phyloP scores from a whole-genome alignment of 1,140 invertebrate genomes.

The Drosophila willistoni region DNA sequence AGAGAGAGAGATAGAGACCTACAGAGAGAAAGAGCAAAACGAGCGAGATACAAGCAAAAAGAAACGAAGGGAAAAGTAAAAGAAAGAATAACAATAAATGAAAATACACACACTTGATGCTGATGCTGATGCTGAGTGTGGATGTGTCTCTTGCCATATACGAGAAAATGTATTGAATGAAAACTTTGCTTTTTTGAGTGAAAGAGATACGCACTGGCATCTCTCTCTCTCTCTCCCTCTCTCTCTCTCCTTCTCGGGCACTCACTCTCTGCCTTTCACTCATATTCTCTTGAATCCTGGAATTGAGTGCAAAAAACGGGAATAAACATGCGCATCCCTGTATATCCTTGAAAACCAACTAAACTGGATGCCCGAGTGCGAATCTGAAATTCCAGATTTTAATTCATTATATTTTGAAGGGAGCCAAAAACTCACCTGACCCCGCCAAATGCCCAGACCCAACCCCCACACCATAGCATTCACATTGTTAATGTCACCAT shows the following conservation, averaged over 20 bases:
- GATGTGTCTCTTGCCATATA: not conserved
- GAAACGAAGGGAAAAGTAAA: conserved; percentile 1
- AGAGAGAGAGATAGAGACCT: not conserved
- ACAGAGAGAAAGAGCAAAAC: not conserved
- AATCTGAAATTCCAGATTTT: conserved; percentile 67
- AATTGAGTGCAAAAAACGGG: conserved; percentile 75
- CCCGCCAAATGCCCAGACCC: conserved; percentile 14
- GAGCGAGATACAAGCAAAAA: not conserved
- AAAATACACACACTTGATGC: conserved; percentile 52
- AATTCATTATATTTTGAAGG: conserved; percentile 64
- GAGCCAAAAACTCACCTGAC: conserved; percentile 62
- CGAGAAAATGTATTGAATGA: conserved; percentile 71
- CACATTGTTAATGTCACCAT: conserved; percentile 75
- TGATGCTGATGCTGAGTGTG: not conserved
- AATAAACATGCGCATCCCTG: conserved; percentile 80
- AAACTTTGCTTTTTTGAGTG: conserved; percentile 67
- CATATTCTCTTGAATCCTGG: conserved; percentile 48
- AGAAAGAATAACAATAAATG: conserved; percentile 21
- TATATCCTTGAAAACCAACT: conserved; percentile 70
- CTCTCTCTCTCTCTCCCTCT: not conserved
- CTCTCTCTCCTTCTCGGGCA: too few relatives aligned
- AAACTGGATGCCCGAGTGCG: conserved; percentile 48
- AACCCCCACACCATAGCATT: conserved; percentile 16
- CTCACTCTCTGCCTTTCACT: too few relatives aligned
- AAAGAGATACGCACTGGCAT: conserved; percentile 52